Conservation (phyloP, 2,797 vertebrate genomes). For the Odontamblyopus rebecca region DNA sequence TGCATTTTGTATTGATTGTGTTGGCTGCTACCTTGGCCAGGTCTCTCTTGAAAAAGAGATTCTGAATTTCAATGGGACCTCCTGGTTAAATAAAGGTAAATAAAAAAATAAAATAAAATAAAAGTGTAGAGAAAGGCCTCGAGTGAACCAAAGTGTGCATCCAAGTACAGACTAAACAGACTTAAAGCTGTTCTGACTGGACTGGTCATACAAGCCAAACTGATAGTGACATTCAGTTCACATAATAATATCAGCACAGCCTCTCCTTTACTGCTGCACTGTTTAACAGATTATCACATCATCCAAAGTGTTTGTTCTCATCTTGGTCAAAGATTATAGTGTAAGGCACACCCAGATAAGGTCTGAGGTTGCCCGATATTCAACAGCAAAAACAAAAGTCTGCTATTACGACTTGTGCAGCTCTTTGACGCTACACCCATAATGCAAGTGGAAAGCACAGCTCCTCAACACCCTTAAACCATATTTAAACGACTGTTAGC, state of each 20-base stretch:
- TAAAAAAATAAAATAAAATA: too few species aligned
- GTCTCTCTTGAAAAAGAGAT: too few species aligned
- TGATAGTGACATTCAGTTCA: constrained; percentile 83
- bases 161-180: background rate
- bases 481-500: constrained; percentile 84
- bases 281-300: constrained; percentile 86
- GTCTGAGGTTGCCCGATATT: constrained; percentile 75
- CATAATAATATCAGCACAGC: constrained; percentile 78
- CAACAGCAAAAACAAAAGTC: constrained; percentile 64
- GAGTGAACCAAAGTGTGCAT: constrained; percentile 30
- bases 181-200: constrained; percentile 55
- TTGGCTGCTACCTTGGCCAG: too few species aligned
- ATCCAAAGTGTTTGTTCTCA: constrained; percentile 83
- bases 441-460: constrained; percentile 76
- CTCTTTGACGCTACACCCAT: constrained; percentile 84
- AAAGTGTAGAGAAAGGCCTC: too few species aligned
- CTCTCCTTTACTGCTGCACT: constrained; percentile 84
- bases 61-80: too few species aligned
- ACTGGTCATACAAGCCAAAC: constrained; percentile 76
- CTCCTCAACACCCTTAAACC: constrained; percentile 85
- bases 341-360: constrained; percentile 88
- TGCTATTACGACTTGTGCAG: constrained; percentile 75
- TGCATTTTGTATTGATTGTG: too few species aligned
- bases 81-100: too few species aligned
- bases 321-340: constrained; percentile 82